These are phyloP conservation scores for Ditula angustiorana DNA, from an alignment of 2,888 invertebrate species.

Conservation along the genomic window DNA sequence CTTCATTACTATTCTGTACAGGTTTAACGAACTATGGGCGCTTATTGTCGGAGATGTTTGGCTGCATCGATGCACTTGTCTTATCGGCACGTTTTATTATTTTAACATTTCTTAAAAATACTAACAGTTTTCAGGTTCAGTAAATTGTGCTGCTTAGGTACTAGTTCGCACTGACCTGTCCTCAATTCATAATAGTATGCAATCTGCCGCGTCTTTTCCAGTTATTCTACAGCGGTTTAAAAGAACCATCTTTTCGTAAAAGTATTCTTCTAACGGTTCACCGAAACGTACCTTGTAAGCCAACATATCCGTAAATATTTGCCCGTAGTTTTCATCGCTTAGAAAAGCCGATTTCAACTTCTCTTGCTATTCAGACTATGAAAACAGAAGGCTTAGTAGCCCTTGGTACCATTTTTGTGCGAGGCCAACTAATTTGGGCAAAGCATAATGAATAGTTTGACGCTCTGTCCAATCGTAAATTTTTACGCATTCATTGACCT, in stretches of 20 bases:
- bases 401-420: neutral
- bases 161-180: constrained; percentile 42
- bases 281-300: constrained; percentile 26
- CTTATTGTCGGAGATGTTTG: too few relatives aligned
- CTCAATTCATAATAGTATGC: constrained; percentile 43
- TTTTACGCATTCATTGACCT: neutral
- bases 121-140: constrained; percentile 43
- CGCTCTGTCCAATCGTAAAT: too few relatives aligned
- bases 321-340: constrained; percentile 40
- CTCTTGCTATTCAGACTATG: constrained; percentile 36
- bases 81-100: too few relatives aligned
- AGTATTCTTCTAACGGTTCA: constrained; percentile 44
- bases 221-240: constrained; percentile 42
- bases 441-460: neutral
- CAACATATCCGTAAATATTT: constrained; percentile 39
- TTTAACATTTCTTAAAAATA: constrained; percentile 35
- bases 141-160: constrained; percentile 44
- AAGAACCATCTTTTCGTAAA: constrained; percentile 43
- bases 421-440: neutral
- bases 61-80: too few relatives aligned
- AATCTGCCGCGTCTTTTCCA: constrained; percentile 43
- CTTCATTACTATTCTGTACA: too few relatives aligned
- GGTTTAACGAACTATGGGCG: too few relatives aligned
- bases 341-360: constrained; percentile 41
- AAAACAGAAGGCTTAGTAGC: neutral